Conservation (phyloP, 2,797 vertebrate genomes). For the Poliocrania exsul region DNA sequence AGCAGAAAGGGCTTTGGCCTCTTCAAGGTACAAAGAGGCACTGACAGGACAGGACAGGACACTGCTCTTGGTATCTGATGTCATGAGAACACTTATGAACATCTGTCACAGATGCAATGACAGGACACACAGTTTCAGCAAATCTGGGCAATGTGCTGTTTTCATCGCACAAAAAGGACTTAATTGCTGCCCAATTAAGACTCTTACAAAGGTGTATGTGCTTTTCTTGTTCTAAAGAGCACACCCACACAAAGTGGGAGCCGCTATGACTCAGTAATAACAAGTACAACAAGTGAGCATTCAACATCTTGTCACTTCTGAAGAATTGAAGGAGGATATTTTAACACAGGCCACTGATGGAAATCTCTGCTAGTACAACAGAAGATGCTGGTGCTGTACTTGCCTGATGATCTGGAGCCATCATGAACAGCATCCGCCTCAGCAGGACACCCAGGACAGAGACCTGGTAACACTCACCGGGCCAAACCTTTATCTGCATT, state of each 20-base stretch:
- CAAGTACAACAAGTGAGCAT: not conserved
- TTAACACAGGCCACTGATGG: not conserved
- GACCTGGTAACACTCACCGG: conserved; percentile 78
- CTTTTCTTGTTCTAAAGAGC: not conserved
- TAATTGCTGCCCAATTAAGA: not conserved
- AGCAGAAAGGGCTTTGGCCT: not conserved
- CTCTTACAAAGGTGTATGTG: not conserved
- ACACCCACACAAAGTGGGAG: not conserved
- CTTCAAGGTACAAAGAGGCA: not conserved
- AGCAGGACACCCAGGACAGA: conserved; percentile 84
- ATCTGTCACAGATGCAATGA: not conserved
- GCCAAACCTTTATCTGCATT: conserved; percentile 85
- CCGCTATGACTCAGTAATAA: not conserved
- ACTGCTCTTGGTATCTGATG: not conserved
- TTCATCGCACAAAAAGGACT: not conserved
- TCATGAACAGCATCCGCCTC: conserved; percentile 89
- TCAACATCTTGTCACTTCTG: not conserved
- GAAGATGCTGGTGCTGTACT: not conserved
- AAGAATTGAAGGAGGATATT: not conserved
- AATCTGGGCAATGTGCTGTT: not conserved
- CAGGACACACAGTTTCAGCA: not conserved
- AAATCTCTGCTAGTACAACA: not conserved
- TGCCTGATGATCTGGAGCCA: conserved; percentile 91
- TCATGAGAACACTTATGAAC: not conserved
- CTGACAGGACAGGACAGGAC: not conserved